Conservation (phyloP, 2,888 invertebrate genomes). For the Busseola fusca region DNA sequence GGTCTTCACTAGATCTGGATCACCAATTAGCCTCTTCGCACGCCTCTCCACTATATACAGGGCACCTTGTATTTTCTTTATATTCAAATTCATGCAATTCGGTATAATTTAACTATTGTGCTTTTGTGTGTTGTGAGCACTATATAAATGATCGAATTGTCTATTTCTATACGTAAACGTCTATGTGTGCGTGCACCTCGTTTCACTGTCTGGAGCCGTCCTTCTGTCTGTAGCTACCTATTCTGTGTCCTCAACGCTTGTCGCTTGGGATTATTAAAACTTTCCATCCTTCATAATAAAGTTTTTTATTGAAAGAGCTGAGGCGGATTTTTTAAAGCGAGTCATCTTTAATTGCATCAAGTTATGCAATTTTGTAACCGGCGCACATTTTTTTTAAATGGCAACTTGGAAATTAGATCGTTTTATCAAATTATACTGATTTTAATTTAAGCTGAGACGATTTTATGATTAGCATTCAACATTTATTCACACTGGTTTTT, state of each 20-base stretch:
- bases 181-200: neutral
- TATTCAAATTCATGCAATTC: no score
- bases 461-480: neutral
- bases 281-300: conserved; percentile 75
- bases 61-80: no score
- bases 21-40: no score
- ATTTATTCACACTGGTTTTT: neutral
- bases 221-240: conserved; percentile 17
- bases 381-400: conserved; percentile 46
- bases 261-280: conserved; percentile 80
- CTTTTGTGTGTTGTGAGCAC: neutral
- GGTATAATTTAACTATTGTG: no score
- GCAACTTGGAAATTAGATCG: conserved; percentile 46
- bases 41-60: no score
- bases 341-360: conserved; percentile 72
- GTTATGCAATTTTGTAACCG: conserved; percentile 68
- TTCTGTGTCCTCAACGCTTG: conserved; percentile 63
- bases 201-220: no score
- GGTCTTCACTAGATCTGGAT: no score
- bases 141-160: neutral
- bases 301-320: conserved; percentile 73
- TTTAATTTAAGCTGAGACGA: conserved; percentile 3
- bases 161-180: neutral
- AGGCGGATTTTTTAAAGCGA: conserved; percentile 67
- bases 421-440: conserved; percentile 38